These are phyloP conservation scores for Patella ulyssiponensis DNA, from an alignment of 2,888 invertebrate species.

Conservation along the genomic window DNA sequence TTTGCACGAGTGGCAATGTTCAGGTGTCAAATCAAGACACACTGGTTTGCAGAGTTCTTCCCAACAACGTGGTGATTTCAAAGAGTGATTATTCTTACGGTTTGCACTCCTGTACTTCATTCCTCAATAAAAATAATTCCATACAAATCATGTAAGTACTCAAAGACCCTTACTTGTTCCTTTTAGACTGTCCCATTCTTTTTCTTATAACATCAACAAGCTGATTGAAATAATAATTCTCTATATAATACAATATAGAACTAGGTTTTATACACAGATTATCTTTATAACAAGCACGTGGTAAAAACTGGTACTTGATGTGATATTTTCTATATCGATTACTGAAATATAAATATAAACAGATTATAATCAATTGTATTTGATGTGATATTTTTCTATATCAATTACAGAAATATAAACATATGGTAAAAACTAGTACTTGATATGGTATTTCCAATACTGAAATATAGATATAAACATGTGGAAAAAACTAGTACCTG, in stretches of 20 bases:
- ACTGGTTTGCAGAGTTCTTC: no score
- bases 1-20: no score
- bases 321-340: conserved; percentile 10
- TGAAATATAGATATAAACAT: background rate
- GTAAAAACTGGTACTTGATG: conserved; percentile 17
- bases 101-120: no score
- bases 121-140: no score
- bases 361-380: background rate
- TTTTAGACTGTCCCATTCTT: conserved; percentile 44
- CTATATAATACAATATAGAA: conserved; percentile 81
- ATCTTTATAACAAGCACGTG: conserved; percentile 17
- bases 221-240: conserved; percentile 73
- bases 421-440: no score
- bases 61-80: no score
- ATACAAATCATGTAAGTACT: background rate
- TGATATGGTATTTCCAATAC: no score
- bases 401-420: background rate
- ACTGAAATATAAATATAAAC: background rate
- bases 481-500: no score
- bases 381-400: conserved; percentile 12
- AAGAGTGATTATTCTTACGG: no score
- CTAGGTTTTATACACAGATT: conserved; percentile 21
- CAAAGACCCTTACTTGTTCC: conserved; percentile 31
- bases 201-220: conserved; percentile 53
- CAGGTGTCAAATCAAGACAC: no score